These are phyloP conservation scores for Monoplex corrugatus DNA, from an alignment of 2,888 invertebrate species.

Conservation along the genomic window DNA sequence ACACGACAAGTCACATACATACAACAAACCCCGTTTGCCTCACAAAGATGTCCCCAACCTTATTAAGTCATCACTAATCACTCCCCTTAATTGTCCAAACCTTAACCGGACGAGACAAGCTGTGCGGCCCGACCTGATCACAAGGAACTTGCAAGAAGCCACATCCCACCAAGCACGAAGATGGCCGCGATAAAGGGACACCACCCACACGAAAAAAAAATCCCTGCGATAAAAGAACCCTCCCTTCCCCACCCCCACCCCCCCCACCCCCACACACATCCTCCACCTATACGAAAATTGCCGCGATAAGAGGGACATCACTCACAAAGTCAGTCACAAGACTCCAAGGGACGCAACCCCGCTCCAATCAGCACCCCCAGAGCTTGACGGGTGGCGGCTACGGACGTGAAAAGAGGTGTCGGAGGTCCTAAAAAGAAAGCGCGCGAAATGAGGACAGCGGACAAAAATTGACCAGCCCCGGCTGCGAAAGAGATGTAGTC, in stretches of 20 bases:
- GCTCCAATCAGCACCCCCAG: neutral
- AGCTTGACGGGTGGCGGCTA: neutral
- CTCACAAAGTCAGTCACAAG: too few species aligned
- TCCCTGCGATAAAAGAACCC: neutral
- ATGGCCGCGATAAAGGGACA: neutral
- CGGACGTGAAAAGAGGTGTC: neutral
- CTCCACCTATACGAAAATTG: too few species aligned
- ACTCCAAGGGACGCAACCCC: too few species aligned
- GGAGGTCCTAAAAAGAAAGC: neutral
- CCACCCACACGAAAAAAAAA: neutral
- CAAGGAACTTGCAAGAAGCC: too few species aligned
- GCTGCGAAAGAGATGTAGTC: neutral
- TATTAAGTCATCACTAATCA: too few species aligned
- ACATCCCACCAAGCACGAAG: neutral
- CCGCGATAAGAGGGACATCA: too few species aligned
- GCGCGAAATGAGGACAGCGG: neutral
- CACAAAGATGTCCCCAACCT: too few species aligned
- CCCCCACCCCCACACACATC: neutral
- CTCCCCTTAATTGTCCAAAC: too few species aligned
- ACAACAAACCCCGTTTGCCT: too few species aligned
- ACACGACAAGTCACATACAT: too few species aligned
- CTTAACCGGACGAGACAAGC: too few species aligned
- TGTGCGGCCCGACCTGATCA: too few species aligned
- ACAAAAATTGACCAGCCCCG: neutral
- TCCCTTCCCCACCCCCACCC: neutral